A percentile compares a stretch with the other conserved stretches of the same genome.
These are phyloP conservation scores for Triplophysa tibetana DNA, from an alignment of 2,113 vertebrate genomes.

Conservation along the genomic window DNA sequence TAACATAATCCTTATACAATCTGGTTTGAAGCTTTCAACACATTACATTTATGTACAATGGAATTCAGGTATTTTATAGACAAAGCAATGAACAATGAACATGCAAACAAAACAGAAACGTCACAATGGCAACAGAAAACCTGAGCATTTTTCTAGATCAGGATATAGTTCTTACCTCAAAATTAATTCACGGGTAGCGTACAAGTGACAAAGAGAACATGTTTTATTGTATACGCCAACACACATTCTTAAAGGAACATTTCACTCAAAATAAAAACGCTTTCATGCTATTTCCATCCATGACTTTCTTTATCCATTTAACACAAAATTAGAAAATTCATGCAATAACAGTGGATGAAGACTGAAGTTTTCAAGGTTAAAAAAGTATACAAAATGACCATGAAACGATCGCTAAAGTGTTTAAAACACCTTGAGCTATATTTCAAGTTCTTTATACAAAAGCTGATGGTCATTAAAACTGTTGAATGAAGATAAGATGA, in stretches of 20 bases:
- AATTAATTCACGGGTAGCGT: constrained; percentile 72
- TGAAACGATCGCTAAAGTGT: no score
- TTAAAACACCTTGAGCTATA: no score
- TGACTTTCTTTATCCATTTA: neutral
- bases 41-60: neutral
- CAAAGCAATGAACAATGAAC: neutral
- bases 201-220: constrained; percentile 64
- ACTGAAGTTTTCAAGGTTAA: no score
- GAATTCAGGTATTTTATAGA: neutral
- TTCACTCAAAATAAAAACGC: neutral
- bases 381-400: no score
- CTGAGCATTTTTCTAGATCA: neutral
- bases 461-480: no score
- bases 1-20: neutral
- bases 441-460: no score
- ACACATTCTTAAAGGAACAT: neutral
- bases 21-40: neutral
- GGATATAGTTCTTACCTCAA: constrained; percentile 70
- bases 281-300: no score
- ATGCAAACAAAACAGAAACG: neutral
- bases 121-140: neutral
- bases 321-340: neutral
- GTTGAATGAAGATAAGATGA: no score
- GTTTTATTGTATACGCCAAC: constrained; percentile 55
- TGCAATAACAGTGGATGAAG: no score